Percentiles rank a stretch among this genome's conserved stretches.
phyloP scores from a whole-genome alignment of 2,888 invertebrate genomes.

The Toxonevra muliebris region DNA sequence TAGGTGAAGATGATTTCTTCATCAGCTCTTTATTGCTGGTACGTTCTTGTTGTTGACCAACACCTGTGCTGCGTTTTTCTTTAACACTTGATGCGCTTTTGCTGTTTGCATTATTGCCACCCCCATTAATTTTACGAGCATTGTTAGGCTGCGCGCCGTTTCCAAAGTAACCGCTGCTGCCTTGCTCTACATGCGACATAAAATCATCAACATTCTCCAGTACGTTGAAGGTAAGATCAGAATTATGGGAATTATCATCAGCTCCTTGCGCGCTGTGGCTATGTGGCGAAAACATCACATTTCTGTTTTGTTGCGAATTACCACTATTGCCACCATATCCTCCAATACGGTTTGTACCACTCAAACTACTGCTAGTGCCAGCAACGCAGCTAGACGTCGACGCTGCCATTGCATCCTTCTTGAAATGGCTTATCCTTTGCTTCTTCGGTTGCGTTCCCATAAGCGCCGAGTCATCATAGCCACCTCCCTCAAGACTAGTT shows the following conservation, averaged over 20 bases:
- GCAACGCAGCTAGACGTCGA: background rate
- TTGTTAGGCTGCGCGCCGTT: background rate
- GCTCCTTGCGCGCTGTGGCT: conserved; percentile 37
- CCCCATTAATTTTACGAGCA: conserved; percentile 26
- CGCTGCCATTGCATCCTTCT: conserved; percentile 65
- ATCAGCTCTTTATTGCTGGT: conserved; percentile 38
- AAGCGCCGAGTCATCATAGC: conserved; percentile 69
- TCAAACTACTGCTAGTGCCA: background rate
- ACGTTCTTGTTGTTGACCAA: conserved; percentile 45
- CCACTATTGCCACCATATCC: conserved; percentile 14
- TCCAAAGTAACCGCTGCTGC: conserved; percentile 31
- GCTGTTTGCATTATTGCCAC: conserved; percentile 34
- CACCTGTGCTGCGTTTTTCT: conserved; percentile 51
- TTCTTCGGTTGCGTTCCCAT: conserved; percentile 70
- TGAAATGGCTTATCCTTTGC: conserved; percentile 87
- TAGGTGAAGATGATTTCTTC: conserved; percentile 41
- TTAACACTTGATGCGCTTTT: conserved; percentile 34
- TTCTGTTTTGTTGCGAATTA: conserved; percentile 19
- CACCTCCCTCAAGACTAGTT: conserved; percentile 66
- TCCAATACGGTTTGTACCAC: background rate
- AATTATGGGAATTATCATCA: conserved; percentile 50
- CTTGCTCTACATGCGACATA: conserved; percentile 46
- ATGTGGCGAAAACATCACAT: conserved; percentile 50
- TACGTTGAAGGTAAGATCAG: conserved; percentile 62
- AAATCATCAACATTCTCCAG: conserved; percentile 60